Conservation (phyloP, 1,140 invertebrate genomes). For the Oreohelix idahoensis region DNA sequence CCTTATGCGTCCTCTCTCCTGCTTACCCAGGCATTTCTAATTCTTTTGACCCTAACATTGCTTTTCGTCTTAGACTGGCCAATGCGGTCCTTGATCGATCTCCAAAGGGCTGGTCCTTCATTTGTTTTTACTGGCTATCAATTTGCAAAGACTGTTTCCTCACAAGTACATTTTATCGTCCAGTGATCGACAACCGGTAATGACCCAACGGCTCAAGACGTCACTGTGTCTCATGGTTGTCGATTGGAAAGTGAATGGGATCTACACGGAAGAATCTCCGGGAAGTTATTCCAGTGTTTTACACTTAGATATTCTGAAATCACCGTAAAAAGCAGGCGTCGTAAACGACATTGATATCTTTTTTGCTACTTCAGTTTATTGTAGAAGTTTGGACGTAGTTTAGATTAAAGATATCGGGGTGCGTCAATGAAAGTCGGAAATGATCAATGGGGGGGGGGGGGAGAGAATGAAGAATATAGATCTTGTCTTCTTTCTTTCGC, state of each 20-base stretch:
- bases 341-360: background rate
- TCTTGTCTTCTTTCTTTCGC: too few species aligned
- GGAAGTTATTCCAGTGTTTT: background rate
- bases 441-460: too few species aligned
- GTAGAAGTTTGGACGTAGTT: background rate
- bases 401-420: background rate
- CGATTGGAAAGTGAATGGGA: background rate
- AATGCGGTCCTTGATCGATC: background rate
- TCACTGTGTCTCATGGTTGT: constrained; percentile 14
- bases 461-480: too few species aligned
- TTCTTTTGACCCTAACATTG: too few species aligned
- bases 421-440: too few species aligned
- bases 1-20: too few species aligned
- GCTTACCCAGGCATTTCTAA: too few species aligned
- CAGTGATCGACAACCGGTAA: constrained; percentile 37
- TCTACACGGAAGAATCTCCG: background rate
- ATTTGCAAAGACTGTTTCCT: constrained; percentile 30
- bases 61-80: background rate
- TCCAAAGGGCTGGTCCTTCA: background rate
- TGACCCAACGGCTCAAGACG: constrained; percentile 27
- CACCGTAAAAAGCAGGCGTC: background rate
- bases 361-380: background rate
- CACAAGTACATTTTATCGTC: constrained; percentile 16
- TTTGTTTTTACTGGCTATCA: constrained; percentile 38
- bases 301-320: background rate